Evolutionary conservation across 2,797 vertebrate species (phyloP), one percentile per base, ranked within the genome.

Genomic region (Melopsittacus undulatus): DNA sequence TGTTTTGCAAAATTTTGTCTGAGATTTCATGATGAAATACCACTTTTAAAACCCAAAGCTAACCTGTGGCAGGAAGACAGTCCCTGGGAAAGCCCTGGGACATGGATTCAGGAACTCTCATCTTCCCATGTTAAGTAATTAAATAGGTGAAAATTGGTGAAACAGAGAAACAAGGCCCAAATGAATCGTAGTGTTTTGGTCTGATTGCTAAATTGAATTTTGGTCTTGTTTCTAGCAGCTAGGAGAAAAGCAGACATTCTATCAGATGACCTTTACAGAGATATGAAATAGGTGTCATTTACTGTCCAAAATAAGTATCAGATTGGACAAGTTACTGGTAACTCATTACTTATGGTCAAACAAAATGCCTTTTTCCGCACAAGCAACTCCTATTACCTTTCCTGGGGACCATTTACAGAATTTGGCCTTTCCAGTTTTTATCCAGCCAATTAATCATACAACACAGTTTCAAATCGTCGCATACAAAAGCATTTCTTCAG

Each of bases 381-480:
- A 24, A 54, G 16, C 19, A 48, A n/a, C 34, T 61, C 30, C 57
- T 46, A 8, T 61, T 24, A 43, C 13, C 27, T 42, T 74, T 73
- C 46, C 20, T 18, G 20, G 23, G 29, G n/a, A 57, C 17, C 9
- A 6, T 14, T 4, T 11, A 13, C 26, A 32, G 10, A 36, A 54
- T 30, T 36, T 62, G 36, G 22, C 52, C 26, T 49, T 48, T 29
- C 34, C 46, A 24, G 7, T 68, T 48, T 75, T 56, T 21, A n/a
- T 24, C 54, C 62, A 54, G 19, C 18, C 6, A 1, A 32, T 36
- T n/a, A 46, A 66, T 38, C 68, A 16, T 2, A 26, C n/a, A 18
- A 43, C 20, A 4, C 4, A 0, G 18, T 23, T 34, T 32, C 24
- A 19, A 72, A 30, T 51, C 2, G 0, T 14, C 17, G 2, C 32